phyloP scores from a whole-genome alignment of 2,797 vertebrate genomes.

The Lepilemur ruficaudatus region DNA sequence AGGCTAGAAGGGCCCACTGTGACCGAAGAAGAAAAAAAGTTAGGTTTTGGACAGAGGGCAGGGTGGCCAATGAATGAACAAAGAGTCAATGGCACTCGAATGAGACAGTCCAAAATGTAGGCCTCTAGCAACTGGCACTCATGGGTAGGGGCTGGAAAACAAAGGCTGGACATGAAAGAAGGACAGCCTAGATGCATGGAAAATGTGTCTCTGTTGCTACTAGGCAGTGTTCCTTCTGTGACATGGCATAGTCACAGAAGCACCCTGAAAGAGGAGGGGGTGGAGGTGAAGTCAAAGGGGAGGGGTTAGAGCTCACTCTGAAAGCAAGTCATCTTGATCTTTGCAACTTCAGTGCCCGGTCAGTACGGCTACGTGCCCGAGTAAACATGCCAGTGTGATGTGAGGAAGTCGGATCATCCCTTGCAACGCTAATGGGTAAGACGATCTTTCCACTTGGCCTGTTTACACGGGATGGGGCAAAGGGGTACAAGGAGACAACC shows the following conservation, averaged over 20 bases:
- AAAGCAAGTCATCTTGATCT: slow-evolving; percentile 46
- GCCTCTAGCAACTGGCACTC: slow-evolving; percentile 31
- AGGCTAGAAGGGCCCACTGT: slow-evolving; percentile 45
- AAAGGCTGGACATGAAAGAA: slow-evolving; percentile 45
- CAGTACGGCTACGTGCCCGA: slow-evolving; percentile 47
- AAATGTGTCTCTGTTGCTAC: slow-evolving; percentile 36
- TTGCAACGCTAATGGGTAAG: slow-evolving; percentile 13
- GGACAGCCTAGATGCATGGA: not conserved
- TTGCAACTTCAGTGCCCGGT: slow-evolving; percentile 17
- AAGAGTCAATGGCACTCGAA: slow-evolving; percentile 47
- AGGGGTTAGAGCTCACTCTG: slow-evolving; percentile 22
- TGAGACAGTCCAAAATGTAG: slow-evolving; percentile 27
- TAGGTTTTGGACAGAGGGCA: slow-evolving; percentile 17
- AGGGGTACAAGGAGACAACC: not conserved
- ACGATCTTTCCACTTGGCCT: slow-evolving; percentile 29
- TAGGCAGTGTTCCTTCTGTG: not conserved
- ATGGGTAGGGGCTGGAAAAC: not conserved
- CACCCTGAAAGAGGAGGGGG: not conserved
- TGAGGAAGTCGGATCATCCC: slow-evolving; percentile 43
- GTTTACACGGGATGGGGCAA: slow-evolving; percentile 23
- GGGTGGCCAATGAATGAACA: slow-evolving; percentile 55
- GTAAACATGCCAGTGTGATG: slow-evolving; percentile 61
- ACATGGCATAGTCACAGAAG: not conserved
- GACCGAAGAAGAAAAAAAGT: slow-evolving; percentile 7
- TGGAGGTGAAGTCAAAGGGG: slow-evolving; percentile 24